Conservation (phyloP, 2,888 invertebrate species). For the Carterocephalus palaemon region DNA sequence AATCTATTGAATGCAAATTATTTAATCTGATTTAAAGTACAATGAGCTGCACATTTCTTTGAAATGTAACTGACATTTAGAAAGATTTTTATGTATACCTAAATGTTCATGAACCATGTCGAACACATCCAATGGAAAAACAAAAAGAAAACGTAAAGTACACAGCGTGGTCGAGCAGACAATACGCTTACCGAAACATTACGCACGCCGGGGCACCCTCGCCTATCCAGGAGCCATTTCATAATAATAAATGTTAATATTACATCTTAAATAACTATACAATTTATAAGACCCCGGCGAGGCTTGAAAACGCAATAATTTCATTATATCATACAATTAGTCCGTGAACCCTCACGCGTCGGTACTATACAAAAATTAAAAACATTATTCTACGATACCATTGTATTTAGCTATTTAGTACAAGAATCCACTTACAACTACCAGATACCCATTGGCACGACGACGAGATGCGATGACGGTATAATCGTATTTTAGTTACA, state of each 20-base stretch:
- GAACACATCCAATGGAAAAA: slow-evolving; percentile 30
- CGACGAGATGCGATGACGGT: slow-evolving; percentile 54
- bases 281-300: slow-evolving; percentile 54
- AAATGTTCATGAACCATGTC: slow-evolving; percentile 38
- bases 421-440: slow-evolving; percentile 73
- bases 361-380: slow-evolving; percentile 78
- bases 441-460: slow-evolving; percentile 59
- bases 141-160: slow-evolving; percentile 30
- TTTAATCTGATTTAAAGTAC: too few relatives aligned
- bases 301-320: slow-evolving; percentile 62
- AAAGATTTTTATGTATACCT: slow-evolving; percentile 1
- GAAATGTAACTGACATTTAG: too few relatives aligned
- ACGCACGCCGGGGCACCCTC: slow-evolving; percentile 16
- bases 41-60: too few relatives aligned
- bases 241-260: slow-evolving; percentile 52
- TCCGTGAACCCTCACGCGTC: slow-evolving; percentile 53
- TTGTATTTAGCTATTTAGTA: slow-evolving; percentile 73
- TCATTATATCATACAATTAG: slow-evolving; percentile 66
- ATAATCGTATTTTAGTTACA: slow-evolving; percentile 72
- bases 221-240: slow-evolving; percentile 34
- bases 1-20: too few relatives aligned
- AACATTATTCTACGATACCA: slow-evolving; percentile 74
- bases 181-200: slow-evolving; percentile 6
- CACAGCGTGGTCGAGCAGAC: slow-evolving; percentile 15
- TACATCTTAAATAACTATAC: slow-evolving; percentile 72